Conservation (phyloP, 2,113 vertebrate genomes). For the Oreochromis spilurus region DNA sequence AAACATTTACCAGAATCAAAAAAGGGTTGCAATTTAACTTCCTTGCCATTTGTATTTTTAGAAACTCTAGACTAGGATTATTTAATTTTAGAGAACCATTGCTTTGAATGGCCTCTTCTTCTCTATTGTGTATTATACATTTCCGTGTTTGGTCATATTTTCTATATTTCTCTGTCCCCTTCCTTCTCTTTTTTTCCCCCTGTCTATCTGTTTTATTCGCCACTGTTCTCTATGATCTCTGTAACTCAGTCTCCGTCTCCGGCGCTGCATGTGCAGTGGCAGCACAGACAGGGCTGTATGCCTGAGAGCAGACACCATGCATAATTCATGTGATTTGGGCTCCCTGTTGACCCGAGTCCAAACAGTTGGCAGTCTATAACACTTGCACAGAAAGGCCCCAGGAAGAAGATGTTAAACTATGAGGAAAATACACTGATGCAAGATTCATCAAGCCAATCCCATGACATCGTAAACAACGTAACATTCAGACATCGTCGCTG, state of each 20-base stretch:
- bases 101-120: neutral
- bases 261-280: conserved; percentile 21
- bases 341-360: conserved; percentile 53
- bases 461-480: neutral
- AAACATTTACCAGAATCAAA: neutral
- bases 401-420: conserved; percentile 35
- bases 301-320: conserved; percentile 43
- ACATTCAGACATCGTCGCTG: neutral
- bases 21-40: neutral
- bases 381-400: conserved; percentile 33
- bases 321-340: conserved; percentile 60
- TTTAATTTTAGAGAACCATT: neutral
- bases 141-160: neutral
- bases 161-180: neutral
- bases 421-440: conserved; percentile 26
- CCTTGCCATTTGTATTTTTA: neutral
- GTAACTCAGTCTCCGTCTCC: neutral
- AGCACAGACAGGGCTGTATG: conserved; percentile 62
- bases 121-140: neutral
- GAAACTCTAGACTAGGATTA: neutral
- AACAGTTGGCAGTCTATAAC: conserved; percentile 56
- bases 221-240: conserved; percentile 14
- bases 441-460: conserved; percentile 26
- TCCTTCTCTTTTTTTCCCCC: neutral
- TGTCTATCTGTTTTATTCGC: neutral